Percentiles rank a stretch among this genome's conserved stretches.
Evolutionary conservation across 2,797 vertebrate genomes (phyloP).

Genomic region (Sebastes matsubarae): DNA sequence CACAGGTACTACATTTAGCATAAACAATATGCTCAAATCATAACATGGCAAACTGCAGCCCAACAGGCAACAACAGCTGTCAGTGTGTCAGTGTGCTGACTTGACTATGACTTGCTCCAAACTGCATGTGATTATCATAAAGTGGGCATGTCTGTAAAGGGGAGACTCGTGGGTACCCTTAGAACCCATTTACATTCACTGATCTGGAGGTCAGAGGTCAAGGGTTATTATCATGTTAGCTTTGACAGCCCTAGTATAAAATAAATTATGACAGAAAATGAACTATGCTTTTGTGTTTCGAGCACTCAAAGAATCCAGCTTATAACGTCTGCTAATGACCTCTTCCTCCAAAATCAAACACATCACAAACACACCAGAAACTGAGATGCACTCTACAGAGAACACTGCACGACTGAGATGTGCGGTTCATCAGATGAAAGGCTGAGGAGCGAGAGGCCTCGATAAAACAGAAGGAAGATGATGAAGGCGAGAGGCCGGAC

Average conservation of each 20-base stretch:
- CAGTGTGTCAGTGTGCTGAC: too few species aligned
- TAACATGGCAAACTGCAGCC: too few species aligned
- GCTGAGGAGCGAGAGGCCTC: slow-evolving; percentile 11
- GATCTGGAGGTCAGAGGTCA: rapidly evolving
- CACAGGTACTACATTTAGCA: too few species aligned
- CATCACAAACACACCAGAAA: neutral
- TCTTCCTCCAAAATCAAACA: neutral
- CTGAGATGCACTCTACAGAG: neutral
- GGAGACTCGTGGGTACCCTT: too few species aligned
- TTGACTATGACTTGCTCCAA: too few species aligned
- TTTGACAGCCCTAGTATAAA: neutral
- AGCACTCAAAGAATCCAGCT: neutral
- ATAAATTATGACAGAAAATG: neutral
- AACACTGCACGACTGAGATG: neutral
- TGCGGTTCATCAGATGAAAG: neutral
- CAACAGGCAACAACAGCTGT: too few species aligned
- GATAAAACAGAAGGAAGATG: slow-evolving; percentile 30
- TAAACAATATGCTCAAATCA: too few species aligned
- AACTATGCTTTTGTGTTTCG: neutral
- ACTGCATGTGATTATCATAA: too few species aligned
- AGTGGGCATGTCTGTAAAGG: too few species aligned
- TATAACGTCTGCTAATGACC: neutral
- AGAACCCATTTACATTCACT: too few species aligned
- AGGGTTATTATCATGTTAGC: too few species aligned
- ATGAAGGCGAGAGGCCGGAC: slow-evolving; percentile 22